Conservation (phyloP, 2,888 invertebrate species). For the Argyresthia albistria region DNA sequence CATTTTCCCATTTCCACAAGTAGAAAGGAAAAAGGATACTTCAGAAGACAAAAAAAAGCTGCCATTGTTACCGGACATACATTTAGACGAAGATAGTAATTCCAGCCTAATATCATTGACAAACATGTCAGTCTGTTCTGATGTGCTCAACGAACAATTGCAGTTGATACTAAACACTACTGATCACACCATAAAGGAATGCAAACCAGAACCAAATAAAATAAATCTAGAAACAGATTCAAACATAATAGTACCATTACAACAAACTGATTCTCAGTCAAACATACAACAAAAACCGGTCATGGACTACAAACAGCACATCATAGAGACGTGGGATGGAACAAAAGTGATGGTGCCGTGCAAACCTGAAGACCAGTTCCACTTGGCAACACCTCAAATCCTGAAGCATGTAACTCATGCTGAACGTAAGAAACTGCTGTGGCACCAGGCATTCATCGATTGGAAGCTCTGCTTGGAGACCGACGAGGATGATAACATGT, state of each 20-base stretch:
- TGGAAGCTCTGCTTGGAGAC: slow-evolving; percentile 29
- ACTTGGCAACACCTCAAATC: slow-evolving; percentile 28
- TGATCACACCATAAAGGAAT: background rate
- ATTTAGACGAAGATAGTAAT: background rate
- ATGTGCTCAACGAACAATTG: background rate
- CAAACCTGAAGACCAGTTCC: slow-evolving; percentile 32
- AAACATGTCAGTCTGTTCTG: background rate
- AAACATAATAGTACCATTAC: background rate
- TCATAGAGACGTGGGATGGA: slow-evolving; percentile 18
- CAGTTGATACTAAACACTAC: background rate
- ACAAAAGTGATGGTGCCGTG: slow-evolving; percentile 17
- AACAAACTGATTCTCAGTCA: no score
- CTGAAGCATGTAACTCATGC: slow-evolving; percentile 16
- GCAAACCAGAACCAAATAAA: background rate
- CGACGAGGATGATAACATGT: slow-evolving; percentile 45
- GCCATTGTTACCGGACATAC: background rate
- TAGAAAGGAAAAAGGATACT: background rate
- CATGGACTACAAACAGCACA: background rate
- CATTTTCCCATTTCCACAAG: no score
- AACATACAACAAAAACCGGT: no score
- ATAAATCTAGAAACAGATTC: background rate
- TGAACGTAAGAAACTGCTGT: slow-evolving; percentile 23
- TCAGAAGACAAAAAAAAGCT: background rate
- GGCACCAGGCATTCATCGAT: slow-evolving; percentile 36
- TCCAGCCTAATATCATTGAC: background rate